Percentiles rank a stretch among this genome's conserved stretches.
Conservation (phyloP, 2,797 vertebrate species). For the Pseudochromis fuscus region DNA sequence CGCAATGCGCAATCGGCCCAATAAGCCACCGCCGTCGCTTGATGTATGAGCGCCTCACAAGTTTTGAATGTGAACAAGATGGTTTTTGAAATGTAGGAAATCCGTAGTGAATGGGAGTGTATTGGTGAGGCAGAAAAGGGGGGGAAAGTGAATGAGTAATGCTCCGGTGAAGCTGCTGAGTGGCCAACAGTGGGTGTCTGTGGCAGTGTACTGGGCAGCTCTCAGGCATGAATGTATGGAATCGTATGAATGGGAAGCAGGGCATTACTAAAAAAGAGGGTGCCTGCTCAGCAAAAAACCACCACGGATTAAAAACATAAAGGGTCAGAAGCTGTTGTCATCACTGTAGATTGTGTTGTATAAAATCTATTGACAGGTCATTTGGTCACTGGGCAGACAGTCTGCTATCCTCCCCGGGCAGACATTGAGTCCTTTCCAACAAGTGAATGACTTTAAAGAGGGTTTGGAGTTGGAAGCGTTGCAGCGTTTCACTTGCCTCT, state of each 20-base stretch:
- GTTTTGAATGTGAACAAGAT: constrained; percentile 74
- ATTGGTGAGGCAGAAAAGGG: constrained; percentile 47
- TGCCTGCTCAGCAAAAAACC: constrained; percentile 64
- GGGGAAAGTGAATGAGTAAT: constrained; percentile 68
- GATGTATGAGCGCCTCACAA: constrained; percentile 69
- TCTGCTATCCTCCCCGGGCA: constrained; percentile 37
- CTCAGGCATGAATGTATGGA: constrained; percentile 51
- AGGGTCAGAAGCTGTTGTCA: constrained; percentile 58
- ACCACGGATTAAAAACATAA: constrained; percentile 51
- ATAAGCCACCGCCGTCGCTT: constrained; percentile 50
- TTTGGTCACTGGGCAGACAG: constrained; percentile 18
- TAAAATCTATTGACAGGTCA: constrained; percentile 60
- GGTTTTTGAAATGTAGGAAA: constrained; percentile 65
- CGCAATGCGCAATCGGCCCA: constrained; percentile 71
- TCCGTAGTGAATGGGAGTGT: constrained; percentile 51
- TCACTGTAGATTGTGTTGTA: constrained; percentile 40
- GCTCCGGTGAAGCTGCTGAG: constrained; percentile 71
- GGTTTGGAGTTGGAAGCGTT: constrained; percentile 48
- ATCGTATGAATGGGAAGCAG: constrained; percentile 69
- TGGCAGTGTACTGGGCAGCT: constrained; percentile 49
- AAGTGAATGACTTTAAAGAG: constrained; percentile 48
- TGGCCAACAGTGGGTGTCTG: constrained; percentile 63
- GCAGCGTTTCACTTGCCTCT: constrained; percentile 60
- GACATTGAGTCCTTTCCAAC: constrained; percentile 27
- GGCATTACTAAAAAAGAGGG: constrained; percentile 43